Conservation (phyloP, 2,888 invertebrate genomes). For the Morpho helenor region DNA sequence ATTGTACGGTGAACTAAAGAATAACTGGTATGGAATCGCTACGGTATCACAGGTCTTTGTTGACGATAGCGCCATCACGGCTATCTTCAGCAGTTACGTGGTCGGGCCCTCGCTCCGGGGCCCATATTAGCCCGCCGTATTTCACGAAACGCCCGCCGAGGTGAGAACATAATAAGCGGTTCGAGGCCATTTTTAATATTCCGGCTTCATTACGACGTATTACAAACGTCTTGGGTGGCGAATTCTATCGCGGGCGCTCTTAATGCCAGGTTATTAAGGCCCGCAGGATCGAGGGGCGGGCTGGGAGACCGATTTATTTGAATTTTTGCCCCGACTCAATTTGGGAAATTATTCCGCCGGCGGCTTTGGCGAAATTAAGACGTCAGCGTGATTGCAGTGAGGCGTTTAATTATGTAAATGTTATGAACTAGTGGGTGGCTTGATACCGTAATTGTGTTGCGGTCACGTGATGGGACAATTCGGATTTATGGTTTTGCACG, state of each 20-base stretch:
- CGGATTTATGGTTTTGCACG: conserved; percentile 54
- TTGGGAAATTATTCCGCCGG: conserved; percentile 76
- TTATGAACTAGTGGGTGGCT: conserved; percentile 73
- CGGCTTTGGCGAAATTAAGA: conserved; percentile 77
- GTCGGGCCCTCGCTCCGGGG: conserved; percentile 37
- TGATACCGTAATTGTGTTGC: conserved; percentile 56
- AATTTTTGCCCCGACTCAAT: conserved; percentile 78
- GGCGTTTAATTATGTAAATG: conserved; percentile 79
- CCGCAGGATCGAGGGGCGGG: conserved; percentile 55
- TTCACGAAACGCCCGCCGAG: conserved; percentile 71
- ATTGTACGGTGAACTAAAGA: too few species aligned
- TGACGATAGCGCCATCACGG: conserved; percentile 53
- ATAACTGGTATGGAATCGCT: too few species aligned
- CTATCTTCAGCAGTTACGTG: conserved; percentile 44
- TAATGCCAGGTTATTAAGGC: conserved; percentile 73
- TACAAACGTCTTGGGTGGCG: conserved; percentile 78
- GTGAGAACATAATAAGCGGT: conserved; percentile 79
- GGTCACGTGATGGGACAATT: conserved; percentile 64
- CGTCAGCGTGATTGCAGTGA: conserved; percentile 73
- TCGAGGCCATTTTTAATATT: conserved; percentile 76
- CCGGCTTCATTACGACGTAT: conserved; percentile 77
- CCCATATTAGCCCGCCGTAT: conserved; percentile 72
- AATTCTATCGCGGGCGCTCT: conserved; percentile 77
- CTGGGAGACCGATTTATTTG: conserved; percentile 72
- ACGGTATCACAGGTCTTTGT: too few species aligned